Percentiles rank a stretch among this genome's conserved stretches.
phyloP scores from a whole-genome alignment of 2,888 invertebrate genomes.

The Tricholauxania praeusta region DNA sequence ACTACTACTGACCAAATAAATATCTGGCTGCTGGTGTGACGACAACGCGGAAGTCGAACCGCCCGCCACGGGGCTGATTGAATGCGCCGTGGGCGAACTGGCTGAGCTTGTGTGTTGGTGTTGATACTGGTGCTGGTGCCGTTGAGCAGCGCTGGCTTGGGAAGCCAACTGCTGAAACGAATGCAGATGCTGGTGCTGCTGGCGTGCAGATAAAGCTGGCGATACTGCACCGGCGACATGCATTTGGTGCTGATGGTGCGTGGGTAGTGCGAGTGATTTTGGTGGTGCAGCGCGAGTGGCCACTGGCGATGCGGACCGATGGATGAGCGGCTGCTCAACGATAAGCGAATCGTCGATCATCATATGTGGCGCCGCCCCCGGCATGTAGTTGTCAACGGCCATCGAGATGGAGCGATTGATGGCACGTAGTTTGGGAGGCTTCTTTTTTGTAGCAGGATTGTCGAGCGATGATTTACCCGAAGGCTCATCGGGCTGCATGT shows the following conservation, averaged over 20 bases:
- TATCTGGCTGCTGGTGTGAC: conserved; percentile 60
- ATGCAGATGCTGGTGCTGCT: conserved; percentile 62
- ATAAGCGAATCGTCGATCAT: conserved; percentile 59
- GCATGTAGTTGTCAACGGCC: conserved; percentile 67
- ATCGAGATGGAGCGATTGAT: conserved; percentile 68
- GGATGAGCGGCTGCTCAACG: conserved; percentile 65
- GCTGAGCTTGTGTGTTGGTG: conserved; percentile 58
- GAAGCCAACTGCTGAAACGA: conserved; percentile 51
- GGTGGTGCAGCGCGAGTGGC: conserved; percentile 64
- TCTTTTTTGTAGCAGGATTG: conserved; percentile 66
- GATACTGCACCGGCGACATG: conserved; percentile 62
- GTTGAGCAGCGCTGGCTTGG: conserved; percentile 46
- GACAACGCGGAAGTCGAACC: conserved; percentile 37
- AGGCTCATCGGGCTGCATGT: conserved; percentile 51
- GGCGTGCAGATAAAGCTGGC: conserved; percentile 62
- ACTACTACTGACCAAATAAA: conserved; percentile 67
- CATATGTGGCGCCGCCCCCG: conserved; percentile 49
- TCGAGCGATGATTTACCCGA: conserved; percentile 65
- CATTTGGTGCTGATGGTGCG: conserved; percentile 50
- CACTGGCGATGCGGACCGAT: conserved; percentile 64
- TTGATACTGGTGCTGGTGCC: conserved; percentile 46
- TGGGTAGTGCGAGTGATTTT: conserved; percentile 61
- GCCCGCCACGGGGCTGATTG: conserved; percentile 60
- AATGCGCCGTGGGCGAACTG: conserved; percentile 63
- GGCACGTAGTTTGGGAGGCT: conserved; percentile 68